phyloP scores from a whole-genome alignment of 2,113 vertebrate species.

The Cygnus buccinator region DNA sequence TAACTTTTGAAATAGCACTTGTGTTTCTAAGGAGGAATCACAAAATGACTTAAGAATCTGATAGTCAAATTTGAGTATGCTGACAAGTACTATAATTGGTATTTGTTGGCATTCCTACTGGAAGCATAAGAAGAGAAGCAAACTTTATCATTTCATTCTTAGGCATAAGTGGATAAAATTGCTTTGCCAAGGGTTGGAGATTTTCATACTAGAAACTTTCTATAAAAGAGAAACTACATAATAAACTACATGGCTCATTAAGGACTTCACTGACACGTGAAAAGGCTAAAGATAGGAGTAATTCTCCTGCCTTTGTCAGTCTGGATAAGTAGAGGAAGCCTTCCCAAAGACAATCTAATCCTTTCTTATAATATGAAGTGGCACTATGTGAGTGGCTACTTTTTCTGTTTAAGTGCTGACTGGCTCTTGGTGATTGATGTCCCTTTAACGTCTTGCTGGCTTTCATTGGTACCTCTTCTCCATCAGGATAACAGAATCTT shows the following conservation, averaged over 20 bases:
- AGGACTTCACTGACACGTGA: not conserved
- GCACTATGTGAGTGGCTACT: not conserved
- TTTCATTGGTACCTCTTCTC: not conserved
- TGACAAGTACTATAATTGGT: not conserved
- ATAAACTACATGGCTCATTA: fast-evolving
- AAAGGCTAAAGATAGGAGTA: not conserved
- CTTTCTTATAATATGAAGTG: not conserved
- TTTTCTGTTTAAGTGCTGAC: not conserved
- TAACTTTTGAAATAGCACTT: not conserved
- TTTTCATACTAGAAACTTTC: not conserved
- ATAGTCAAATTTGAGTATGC: not conserved
- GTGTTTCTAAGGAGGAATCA: not conserved
- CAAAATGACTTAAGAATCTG: not conserved
- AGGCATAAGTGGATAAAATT: not conserved
- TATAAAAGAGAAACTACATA: not conserved
- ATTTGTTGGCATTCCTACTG: not conserved
- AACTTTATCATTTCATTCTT: not conserved
- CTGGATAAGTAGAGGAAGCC: not conserved
- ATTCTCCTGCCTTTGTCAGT: not conserved
- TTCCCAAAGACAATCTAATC: not conserved
- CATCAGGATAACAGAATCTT: not conserved
- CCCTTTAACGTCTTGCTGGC: not conserved
- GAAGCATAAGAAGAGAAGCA: not conserved
- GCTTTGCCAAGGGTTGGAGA: not conserved
- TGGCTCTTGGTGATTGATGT: not conserved